Base-by-base conservation (phyloP, 2,888 invertebrate species). In the Amiota mariae region DNA sequence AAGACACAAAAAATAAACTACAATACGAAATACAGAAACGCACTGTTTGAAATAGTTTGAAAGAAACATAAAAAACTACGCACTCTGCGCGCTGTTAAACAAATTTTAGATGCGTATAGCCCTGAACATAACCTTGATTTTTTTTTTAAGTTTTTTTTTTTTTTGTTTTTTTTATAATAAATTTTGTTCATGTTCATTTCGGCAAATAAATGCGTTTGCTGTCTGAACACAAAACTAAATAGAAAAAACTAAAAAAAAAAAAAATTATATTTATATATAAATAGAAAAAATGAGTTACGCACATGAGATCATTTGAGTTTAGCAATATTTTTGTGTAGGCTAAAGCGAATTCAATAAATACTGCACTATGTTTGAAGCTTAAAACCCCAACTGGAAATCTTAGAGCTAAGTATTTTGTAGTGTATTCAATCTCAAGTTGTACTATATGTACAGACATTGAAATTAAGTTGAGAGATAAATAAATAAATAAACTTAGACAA, bases 61-160 rank as follows among this genome's bases (percentile, higher is more conserved):
- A 36, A 57, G 15, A 64, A 46, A n/a, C 77, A 79, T 76, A 82
- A 75, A 57, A 72, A 70, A 68, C 77, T 18, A 75, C 74, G 71
- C 48, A 73, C 70, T 72, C 73, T 72, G 46, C 73, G 71, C 63
- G 72, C 73, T 71, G 46, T 72, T 71, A 64, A 68, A 76, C 72
- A 77, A 77, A 72, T 46, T 63, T 63, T 63, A 24, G 63, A 36
- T 85, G 86, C 82, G 87, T 84, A 76, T 79, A 84, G 86, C 87
- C 87, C 82, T 88, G 87, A 87, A 87, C 88, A 84, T 87, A 87
- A 87, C 88, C 88, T 88, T 87, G 88, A 87, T 85, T 77, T 78
- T 76, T 81, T 80, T 46, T 79, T 54, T 66, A 72, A 59, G 56
- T 73, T 47, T 74, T 71, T 72, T 61, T 71, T 63, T 71, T 71